A percentile compares a stretch with the other conserved stretches of the same genome.
These are phyloP conservation scores for Diplodus puntazzo DNA, from an alignment of 2,797 vertebrate genomes.

Conservation along the genomic window DNA sequence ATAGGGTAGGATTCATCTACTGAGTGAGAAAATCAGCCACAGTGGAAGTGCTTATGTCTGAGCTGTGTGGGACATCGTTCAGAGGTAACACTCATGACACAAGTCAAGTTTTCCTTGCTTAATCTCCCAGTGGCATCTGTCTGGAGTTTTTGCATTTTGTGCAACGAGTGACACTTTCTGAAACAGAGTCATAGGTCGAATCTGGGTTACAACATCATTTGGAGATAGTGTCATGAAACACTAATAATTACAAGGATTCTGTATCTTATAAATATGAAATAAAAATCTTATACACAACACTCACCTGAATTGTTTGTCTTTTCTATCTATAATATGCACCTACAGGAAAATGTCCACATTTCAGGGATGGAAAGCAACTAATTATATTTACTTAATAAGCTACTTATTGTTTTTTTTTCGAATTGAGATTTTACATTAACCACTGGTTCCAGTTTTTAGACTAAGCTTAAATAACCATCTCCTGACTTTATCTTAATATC, in stretches of 20 bases:
- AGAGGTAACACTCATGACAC: constrained; percentile 9
- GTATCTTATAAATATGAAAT: constrained; percentile 10
- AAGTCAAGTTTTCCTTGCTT: constrained; percentile 38
- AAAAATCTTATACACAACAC: background rate
- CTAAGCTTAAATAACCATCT: too few relatives aligned
- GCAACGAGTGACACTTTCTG: constrained; percentile 38
- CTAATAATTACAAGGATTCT: background rate
- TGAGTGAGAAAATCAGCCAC: background rate
- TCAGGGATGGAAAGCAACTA: background rate
- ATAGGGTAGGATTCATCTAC: background rate
- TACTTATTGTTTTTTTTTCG: too few relatives aligned
- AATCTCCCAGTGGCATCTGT: constrained; percentile 25
- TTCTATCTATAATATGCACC: background rate
- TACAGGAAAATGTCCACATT: background rate
- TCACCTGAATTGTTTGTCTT: background rate
- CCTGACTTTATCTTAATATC: too few relatives aligned
- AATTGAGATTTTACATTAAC: too few relatives aligned
- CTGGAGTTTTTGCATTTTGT: constrained; percentile 44
- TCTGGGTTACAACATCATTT: constrained; percentile 45
- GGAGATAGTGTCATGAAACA: background rate
- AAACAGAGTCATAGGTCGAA: constrained; percentile 52
- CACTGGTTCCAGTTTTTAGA: too few relatives aligned
- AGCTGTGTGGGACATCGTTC: background rate
- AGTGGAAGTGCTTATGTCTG: background rate
- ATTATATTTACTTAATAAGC: background rate